These are phyloP conservation scores for Prosopocoilus inquinatus DNA, from an alignment of 2,888 invertebrate species.

Conservation along the genomic window DNA sequence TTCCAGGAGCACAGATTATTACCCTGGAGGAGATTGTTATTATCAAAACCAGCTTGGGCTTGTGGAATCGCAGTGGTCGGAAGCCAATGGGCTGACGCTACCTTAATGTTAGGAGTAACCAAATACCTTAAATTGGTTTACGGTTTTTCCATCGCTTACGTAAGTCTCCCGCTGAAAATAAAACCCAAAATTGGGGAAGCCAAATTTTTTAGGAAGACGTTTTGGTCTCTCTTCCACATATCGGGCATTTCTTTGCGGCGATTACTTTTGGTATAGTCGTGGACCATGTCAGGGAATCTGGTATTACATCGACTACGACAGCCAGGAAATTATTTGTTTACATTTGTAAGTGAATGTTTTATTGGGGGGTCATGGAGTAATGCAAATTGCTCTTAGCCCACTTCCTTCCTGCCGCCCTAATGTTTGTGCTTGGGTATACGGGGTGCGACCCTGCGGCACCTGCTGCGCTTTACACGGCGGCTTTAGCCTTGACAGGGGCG, in stretches of 20 bases:
- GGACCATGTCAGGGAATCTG: conserved; percentile 56
- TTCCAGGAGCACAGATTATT: conserved; percentile 48
- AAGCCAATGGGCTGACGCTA: conserved; percentile 61
- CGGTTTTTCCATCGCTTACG: conserved; percentile 59
- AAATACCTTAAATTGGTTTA: conserved; percentile 60
- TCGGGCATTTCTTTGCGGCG: conserved; percentile 59
- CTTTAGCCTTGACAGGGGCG: conserved; percentile 58
- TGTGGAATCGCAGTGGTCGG: conserved; percentile 60
- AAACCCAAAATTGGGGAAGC: neutral
- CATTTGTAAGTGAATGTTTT: conserved; percentile 48
- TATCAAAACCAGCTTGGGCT: conserved; percentile 60
- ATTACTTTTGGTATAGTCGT: conserved; percentile 58
- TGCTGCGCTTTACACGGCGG: conserved; percentile 58
- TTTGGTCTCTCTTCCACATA: conserved; percentile 56
- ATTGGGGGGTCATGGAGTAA: neutral
- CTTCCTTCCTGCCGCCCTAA: conserved; percentile 57
- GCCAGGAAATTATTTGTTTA: conserved; percentile 58
- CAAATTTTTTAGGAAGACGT: conserved; percentile 52
- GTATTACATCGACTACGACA: conserved; percentile 57
- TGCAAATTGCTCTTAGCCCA: conserved; percentile 50
- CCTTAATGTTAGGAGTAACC: conserved; percentile 58
- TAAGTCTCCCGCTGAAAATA: conserved; percentile 37
- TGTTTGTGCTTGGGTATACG: conserved; percentile 60
- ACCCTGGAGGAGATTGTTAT: conserved; percentile 56
- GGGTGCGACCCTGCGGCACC: conserved; percentile 59